Conservation (phyloP, 2,888 invertebrate species). For the Lithophane ornitopus region DNA sequence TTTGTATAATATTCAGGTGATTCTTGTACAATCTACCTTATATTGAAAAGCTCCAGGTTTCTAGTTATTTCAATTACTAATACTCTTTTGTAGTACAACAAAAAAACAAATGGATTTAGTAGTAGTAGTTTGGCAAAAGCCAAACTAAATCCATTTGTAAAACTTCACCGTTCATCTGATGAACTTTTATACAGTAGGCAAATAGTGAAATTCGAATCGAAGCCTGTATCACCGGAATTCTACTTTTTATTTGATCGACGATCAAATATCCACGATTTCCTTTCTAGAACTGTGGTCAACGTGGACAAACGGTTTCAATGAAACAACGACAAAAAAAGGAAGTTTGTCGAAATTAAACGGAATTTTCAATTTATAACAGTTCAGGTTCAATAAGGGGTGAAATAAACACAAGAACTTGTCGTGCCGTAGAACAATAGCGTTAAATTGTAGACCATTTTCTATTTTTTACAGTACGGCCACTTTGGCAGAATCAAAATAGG, state of each 20-base stretch:
- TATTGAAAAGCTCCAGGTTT: background rate
- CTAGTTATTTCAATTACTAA: background rate
- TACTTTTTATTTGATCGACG: background rate
- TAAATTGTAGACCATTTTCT: no score
- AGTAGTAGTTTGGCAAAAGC: no score
- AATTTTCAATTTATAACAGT: constrained; percentile 58
- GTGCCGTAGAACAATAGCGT: no score
- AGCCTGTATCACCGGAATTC: background rate
- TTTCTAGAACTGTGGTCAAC: background rate
- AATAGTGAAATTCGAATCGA: background rate
- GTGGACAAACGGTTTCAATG: background rate
- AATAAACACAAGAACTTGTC: constrained; percentile 8
- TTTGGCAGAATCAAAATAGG: no score
- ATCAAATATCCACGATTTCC: background rate
- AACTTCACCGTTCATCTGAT: background rate
- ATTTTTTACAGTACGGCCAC: no score
- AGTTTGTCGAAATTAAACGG: constrained; percentile 61
- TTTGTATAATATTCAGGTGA: background rate
- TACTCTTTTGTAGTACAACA: no score
- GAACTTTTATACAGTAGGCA: no score
- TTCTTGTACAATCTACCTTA: background rate
- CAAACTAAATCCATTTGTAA: background rate
- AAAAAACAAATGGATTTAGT: no score
- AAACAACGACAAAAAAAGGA: constrained; percentile 36
- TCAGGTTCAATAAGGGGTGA: background rate